Percentiles rank a stretch among this genome's conserved stretches.
Evolutionary conservation across 1,140 invertebrate species (phyloP).

Genomic region (Bombus impatiens): DNA sequence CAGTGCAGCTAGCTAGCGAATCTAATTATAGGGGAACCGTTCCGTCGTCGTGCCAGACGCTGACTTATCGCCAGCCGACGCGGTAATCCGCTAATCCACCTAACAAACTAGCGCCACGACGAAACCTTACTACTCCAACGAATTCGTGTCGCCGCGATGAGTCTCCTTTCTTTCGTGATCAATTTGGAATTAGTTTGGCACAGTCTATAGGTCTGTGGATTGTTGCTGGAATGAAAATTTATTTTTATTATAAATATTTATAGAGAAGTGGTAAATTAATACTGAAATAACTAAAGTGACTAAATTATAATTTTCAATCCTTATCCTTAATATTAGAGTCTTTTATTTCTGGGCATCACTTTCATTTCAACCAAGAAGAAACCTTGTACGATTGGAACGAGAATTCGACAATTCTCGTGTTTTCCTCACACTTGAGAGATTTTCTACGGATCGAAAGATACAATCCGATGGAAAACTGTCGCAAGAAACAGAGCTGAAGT

Average conservation of each 20-base stretch:
- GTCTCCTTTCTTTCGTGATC: constrained; percentile 38
- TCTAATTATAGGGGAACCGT: constrained; percentile 53
- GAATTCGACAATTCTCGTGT: too few species aligned
- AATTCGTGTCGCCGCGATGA: not conserved
- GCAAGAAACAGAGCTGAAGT: too few species aligned
- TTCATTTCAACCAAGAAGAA: too few species aligned
- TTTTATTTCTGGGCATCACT: too few species aligned
- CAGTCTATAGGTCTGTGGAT: constrained; percentile 70
- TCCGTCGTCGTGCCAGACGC: not conserved
- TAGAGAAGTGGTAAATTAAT: too few species aligned
- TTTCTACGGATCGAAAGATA: too few species aligned
- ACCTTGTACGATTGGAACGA: too few species aligned
- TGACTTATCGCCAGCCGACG: constrained; percentile 61
- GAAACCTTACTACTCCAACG: not conserved
- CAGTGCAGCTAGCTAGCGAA: constrained; percentile 30
- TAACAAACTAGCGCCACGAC: constrained; percentile 36
- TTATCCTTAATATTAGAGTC: too few species aligned
- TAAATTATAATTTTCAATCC: too few species aligned
- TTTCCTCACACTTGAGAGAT: too few species aligned
- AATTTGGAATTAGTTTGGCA: not conserved
- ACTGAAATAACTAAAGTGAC: too few species aligned
- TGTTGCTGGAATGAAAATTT: not conserved
- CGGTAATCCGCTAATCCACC: constrained; percentile 68
- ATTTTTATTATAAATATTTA: not conserved
- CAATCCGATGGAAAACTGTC: too few species aligned